Evolutionary conservation across 2,113 vertebrate species (phyloP), one percentile per base, ranked within the genome.

Genomic region (Cichladusa arquata): DNA sequence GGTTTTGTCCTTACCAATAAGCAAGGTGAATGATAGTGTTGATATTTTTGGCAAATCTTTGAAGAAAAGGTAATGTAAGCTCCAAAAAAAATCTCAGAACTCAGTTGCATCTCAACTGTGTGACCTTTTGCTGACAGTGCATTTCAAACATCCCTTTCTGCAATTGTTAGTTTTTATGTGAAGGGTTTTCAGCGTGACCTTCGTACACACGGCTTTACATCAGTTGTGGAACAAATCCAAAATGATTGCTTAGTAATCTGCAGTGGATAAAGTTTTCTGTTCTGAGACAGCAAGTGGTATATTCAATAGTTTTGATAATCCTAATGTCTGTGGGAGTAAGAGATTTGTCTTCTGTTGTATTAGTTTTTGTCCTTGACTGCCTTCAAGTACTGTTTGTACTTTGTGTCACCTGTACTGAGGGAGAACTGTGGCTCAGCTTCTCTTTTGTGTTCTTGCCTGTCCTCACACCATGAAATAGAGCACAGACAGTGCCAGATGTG

Each of bases 81-180:
- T 82, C 45, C 17, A 25, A 11, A 84, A 57, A 9, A 31, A 38
- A 11, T 40, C 56, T 70, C 56, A 69, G 40, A 64, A 60, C 33
- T 70, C 5, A 0, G 8, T 42, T 84, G 29, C 22, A 36, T 67
- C 51, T 91, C 44, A 73, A 10, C 65, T 50, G 24, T 38, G 44
- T 87, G 53, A 87, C 48, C 48, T 78, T 40, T 56, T 91, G 83
- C 76, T 92, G 76, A 36, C 36, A 36, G 71, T 44, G 69, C 36
- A 17, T 64, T 88, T 88, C 54, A 76, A 11, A n/a, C 40, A 28
- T 61, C 34, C 2, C 5, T 64, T 60, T 92, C 42, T 91, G 60
- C 24, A 34, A 6, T 33, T 72, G 12, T 65, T 66, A 20, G 9
- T 34, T 90, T 81, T 77, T 60, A 11, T n/a, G 42, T 69, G 84